These are phyloP conservation scores for Bilobella aurantiaca DNA, from an alignment of 1,140 invertebrate species.

Conservation along the genomic window DNA sequence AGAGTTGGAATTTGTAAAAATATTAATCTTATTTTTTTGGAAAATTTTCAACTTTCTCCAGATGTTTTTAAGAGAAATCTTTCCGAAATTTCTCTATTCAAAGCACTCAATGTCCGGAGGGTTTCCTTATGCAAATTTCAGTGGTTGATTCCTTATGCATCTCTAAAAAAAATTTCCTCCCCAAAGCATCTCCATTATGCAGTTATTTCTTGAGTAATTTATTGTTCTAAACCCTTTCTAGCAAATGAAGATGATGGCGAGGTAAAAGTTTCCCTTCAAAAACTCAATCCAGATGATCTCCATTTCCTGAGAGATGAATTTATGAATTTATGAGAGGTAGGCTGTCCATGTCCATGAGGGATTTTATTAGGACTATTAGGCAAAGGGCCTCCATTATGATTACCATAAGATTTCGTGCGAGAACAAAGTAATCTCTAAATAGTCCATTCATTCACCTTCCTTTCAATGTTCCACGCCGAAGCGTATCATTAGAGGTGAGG, in stretches of 20 bases:
- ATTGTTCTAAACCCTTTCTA: neutral
- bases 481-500: neutral
- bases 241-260: neutral
- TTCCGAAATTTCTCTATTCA: too few relatives aligned
- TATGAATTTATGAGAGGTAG: neutral
- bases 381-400: neutral
- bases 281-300: neutral
- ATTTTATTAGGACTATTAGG: conserved; percentile 3
- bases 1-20: too few relatives aligned
- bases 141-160: too few relatives aligned
- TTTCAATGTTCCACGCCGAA: neutral
- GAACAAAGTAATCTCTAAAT: conserved; percentile 9
- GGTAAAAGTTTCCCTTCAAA: neutral
- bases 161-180: too few relatives aligned
- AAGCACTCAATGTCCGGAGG: too few relatives aligned
- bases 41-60: too few relatives aligned
- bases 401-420: conserved; percentile 4
- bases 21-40: too few relatives aligned
- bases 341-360: conserved; percentile 1
- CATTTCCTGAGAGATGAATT: neutral
- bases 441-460: conserved; percentile 2
- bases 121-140: too few relatives aligned
- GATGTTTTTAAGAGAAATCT: too few relatives aligned
- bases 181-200: too few relatives aligned
- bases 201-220: neutral